phyloP scores from a whole-genome alignment of 2,888 invertebrate species.

The Caenorhabditis sp. region DNA sequence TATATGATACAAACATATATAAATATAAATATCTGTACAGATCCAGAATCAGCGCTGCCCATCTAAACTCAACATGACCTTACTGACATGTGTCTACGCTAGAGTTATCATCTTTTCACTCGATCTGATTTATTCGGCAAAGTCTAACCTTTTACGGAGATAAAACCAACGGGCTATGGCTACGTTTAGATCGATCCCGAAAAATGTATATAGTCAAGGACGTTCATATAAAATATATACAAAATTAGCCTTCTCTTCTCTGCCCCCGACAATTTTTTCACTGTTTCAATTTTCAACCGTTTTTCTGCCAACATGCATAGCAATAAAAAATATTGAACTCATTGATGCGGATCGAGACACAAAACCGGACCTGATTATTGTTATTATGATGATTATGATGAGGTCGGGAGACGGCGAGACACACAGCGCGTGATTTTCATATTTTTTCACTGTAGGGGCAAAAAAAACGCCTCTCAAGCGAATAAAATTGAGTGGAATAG shows the following conservation, averaged over 20 bases:
- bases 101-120: not conserved
- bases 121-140: not conserved
- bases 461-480: not conserved
- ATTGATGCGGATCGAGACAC: constrained; percentile 40
- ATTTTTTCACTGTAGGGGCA: not conserved
- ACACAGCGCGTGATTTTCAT: not conserved
- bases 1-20: too few relatives aligned
- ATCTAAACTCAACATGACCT: not conserved
- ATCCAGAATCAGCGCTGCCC: not conserved
- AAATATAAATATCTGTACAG: too few relatives aligned
- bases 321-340: constrained; percentile 42
- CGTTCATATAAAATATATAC: constrained; percentile 10
- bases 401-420: constrained; percentile 12
- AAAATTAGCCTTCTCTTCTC: not conserved
- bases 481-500: not conserved
- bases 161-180: not conserved
- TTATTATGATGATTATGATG: constrained; percentile 6
- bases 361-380: constrained; percentile 23
- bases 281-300: not conserved
- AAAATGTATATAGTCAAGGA: constrained; percentile 28
- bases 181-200: not conserved
- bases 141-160: not conserved
- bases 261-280: not conserved
- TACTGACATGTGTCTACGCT: not conserved
- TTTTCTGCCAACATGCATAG: not conserved